A percentile compares a stretch with the other conserved stretches of the same genome.
These are phyloP conservation scores for Phoenicopterus ruber DNA, from an alignment of 2,113 vertebrate genomes.

Conservation along the genomic window DNA sequence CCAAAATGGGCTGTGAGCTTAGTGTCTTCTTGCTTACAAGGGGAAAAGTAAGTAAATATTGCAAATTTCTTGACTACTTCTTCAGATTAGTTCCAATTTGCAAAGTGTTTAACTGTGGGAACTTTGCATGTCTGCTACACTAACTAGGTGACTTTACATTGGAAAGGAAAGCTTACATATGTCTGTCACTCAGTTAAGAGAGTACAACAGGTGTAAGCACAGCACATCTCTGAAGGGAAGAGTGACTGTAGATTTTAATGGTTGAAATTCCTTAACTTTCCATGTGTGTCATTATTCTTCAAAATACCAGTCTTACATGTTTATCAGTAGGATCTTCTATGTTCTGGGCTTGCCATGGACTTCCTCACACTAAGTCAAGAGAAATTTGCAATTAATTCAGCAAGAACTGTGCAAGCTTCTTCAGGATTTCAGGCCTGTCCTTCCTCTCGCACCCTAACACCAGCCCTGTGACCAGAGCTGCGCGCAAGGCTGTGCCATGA, in stretches of 20 bases:
- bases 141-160: neutral
- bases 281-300: neutral
- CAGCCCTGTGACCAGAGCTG: rapidly evolving
- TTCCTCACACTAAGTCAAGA: neutral
- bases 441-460: neutral
- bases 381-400: neutral
- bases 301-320: neutral
- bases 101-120: neutral
- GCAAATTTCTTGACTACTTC: neutral
- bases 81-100: neutral
- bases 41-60: neutral
- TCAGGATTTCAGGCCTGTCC: neutral
- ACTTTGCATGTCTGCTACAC: neutral
- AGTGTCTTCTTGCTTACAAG: neutral
- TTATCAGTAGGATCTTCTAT: neutral
- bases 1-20: neutral
- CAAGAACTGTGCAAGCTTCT: neutral
- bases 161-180: neutral
- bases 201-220: neutral
- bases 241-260: neutral
- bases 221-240: neutral
- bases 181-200: neutral
- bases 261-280: neutral
- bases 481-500: rapidly evolving
- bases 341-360: neutral